These are phyloP conservation scores for Sylvicola fuscatus DNA, from an alignment of 2,888 invertebrate genomes.

Conservation along the genomic window DNA sequence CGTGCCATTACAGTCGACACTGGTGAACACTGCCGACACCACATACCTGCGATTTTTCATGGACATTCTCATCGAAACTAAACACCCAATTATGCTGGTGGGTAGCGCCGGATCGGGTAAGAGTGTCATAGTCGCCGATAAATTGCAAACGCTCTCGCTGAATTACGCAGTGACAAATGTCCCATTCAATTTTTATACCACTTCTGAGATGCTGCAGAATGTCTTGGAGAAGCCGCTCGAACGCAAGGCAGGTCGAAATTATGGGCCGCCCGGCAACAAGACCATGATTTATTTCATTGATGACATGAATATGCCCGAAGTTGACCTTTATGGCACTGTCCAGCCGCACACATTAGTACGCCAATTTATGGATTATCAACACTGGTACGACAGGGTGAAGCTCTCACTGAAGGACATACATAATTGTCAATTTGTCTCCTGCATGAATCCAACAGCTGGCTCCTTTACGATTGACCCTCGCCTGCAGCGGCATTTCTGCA, in stretches of 20 bases:
- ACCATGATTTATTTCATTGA: conserved; percentile 85
- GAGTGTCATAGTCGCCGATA: conserved; percentile 75
- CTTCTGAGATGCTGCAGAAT: conserved; percentile 76
- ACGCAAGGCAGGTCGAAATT: conserved; percentile 87
- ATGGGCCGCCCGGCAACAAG: conserved; percentile 84
- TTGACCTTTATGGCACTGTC: conserved; percentile 83
- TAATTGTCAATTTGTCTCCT: conserved; percentile 83
- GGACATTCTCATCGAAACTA: conserved; percentile 55
- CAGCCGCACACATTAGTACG: conserved; percentile 87
- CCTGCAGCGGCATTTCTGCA: conserved; percentile 71
- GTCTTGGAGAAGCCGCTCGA: conserved; percentile 81
- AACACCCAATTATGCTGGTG: conserved; percentile 77
- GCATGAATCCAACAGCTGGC: conserved; percentile 94
- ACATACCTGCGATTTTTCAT: conserved; percentile 72
- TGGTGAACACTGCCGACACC: conserved; percentile 82
- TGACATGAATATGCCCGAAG: conserved; percentile 95
- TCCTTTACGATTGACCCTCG: conserved; percentile 85
- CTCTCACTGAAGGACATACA: conserved; percentile 74
- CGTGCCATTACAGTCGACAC: conserved; percentile 49
- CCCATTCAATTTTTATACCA: conserved; percentile 89
- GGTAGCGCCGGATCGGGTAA: conserved; percentile 83
- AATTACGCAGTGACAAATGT: conserved; percentile 70
- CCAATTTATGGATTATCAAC: conserved; percentile 83
- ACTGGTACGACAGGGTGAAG: conserved; percentile 87
- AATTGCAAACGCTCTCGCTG: conserved; percentile 49